Evolutionary conservation across 2,888 invertebrate species (phyloP).

Genomic region (Agrilus mali): DNA sequence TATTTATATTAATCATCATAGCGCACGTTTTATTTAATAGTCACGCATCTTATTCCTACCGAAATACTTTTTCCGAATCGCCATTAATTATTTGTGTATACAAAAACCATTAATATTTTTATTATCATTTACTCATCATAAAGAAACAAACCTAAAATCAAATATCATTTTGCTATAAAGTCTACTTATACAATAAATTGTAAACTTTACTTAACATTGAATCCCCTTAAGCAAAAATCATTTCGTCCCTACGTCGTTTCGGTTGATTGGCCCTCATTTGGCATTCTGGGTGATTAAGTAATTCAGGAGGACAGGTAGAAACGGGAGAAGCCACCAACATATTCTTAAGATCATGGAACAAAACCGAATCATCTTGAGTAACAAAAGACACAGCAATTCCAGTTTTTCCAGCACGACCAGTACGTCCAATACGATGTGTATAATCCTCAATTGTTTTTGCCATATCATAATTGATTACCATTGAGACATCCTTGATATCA

Average conservation of each 20-base stretch:
- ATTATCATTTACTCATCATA: too few species aligned
- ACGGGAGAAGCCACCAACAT: conserved; percentile 78
- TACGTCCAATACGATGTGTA: conserved; percentile 97
- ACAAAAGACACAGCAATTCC: conserved; percentile 94
- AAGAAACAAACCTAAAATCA: too few species aligned
- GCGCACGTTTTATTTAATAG: too few species aligned
- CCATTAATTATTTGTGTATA: too few species aligned
- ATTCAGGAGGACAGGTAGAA: conserved; percentile 89
- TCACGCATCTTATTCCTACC: too few species aligned
- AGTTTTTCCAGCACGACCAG: conserved; percentile 96
- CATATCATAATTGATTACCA: conserved; percentile 99
- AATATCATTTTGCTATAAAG: too few species aligned
- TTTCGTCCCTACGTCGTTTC: conserved; percentile 86
- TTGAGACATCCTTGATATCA: conserved; percentile 97
- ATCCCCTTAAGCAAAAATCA: conserved; percentile 71
- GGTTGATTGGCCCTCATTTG: conserved; percentile 95
- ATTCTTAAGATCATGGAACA: conserved; percentile 97
- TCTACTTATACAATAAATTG: too few species aligned
- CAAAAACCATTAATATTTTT: too few species aligned
- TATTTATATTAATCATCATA: too few species aligned
- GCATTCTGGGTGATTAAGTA: conserved; percentile 96
- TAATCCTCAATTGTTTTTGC: conserved; percentile 97
- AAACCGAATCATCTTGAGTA: conserved; percentile 88
- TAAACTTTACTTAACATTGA: too few species aligned
- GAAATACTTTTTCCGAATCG: too few species aligned